Evolutionary conservation across 2,888 invertebrate genomes (phyloP).

Genomic region (Patella ulyssiponensis): DNA sequence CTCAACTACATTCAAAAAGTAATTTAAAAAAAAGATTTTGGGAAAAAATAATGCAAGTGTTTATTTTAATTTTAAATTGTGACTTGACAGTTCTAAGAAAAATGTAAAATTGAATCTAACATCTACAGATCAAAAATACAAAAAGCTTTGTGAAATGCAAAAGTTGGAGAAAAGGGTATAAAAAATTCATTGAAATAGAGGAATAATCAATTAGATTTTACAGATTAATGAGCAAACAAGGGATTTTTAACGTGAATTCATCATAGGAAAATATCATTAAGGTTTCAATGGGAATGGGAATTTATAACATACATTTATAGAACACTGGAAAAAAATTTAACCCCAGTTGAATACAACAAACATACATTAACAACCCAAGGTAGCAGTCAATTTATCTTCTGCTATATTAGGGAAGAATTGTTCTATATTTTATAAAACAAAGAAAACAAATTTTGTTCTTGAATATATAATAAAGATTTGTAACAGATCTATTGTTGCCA

Average conservation of each 20-base stretch:
- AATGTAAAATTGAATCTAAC: slow-evolving; percentile 12
- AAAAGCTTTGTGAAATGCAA: slow-evolving; percentile 13
- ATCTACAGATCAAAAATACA: slow-evolving; percentile 11
- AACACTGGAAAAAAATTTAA: slow-evolving; percentile 4
- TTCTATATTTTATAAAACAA: neutral
- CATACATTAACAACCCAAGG: slow-evolving; percentile 1
- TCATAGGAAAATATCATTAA: slow-evolving; percentile 10
- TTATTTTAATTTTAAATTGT: neutral
- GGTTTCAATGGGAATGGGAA: slow-evolving; percentile 11
- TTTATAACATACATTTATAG: slow-evolving; percentile 8
- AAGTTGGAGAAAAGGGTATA: slow-evolving; percentile 9
- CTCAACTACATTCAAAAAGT: slow-evolving; percentile 1
- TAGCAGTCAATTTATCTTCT: neutral
- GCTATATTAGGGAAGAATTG: slow-evolving; percentile 5
- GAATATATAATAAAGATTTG: too few species aligned
- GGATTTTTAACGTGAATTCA: neutral
- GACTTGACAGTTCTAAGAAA: slow-evolving; percentile 9
- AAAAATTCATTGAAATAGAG: neutral
- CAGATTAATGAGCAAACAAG: slow-evolving; percentile 12
- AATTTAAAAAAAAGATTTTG: neutral
- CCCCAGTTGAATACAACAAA: slow-evolving; percentile 7
- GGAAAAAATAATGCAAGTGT: slow-evolving; percentile 7
- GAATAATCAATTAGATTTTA: neutral
- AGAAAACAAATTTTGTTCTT: neutral
- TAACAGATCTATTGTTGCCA: slow-evolving; percentile 8